A percentile compares a stretch with the other conserved stretches of the same genome.
Evolutionary conservation across 2,797 vertebrate genomes (phyloP).

Genomic region (Pseudochromis fuscus): DNA sequence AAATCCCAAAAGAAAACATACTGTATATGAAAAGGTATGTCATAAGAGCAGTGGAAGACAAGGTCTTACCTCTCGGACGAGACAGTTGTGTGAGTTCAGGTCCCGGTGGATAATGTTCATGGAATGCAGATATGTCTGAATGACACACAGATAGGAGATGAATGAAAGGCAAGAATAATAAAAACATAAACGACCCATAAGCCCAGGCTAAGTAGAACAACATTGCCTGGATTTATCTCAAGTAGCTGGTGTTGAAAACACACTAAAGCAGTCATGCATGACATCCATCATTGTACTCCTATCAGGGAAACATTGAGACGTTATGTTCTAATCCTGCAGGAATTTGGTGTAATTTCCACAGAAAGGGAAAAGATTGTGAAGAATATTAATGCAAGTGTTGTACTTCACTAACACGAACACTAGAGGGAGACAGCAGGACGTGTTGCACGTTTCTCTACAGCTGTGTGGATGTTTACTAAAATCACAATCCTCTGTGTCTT

Average conservation of each 20-base stretch:
- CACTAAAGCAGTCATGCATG: constrained; percentile 47
- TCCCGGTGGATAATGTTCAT: constrained; percentile 99
- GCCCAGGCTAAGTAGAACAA: constrained; percentile 47
- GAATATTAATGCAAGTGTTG: constrained; percentile 5
- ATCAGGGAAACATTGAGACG: constrained; percentile 31
- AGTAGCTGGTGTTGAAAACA: constrained; percentile 30
- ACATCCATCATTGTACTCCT: constrained; percentile 40
- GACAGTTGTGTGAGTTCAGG: constrained; percentile 98
- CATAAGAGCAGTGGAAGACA: constrained; percentile 11
- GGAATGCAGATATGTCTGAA: constrained; percentile 95
- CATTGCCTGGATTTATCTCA: constrained; percentile 37
- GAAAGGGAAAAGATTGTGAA: constrained; percentile 6
- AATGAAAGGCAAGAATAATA: constrained; percentile 7
- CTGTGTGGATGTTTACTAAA: neutral
- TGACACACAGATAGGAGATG: constrained; percentile 21
- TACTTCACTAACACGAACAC: constrained; percentile 50
- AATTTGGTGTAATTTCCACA: constrained; percentile 50
- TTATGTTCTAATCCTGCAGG: constrained; percentile 49
- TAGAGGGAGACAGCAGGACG: constrained; percentile 62
- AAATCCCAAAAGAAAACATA: constrained; percentile 61
- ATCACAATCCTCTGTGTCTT: neutral
- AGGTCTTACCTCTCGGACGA: constrained; percentile 92
- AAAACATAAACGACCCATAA: constrained; percentile 33
- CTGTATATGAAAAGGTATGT: constrained; percentile 22
- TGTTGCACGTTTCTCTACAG: neutral